phyloP scores from a whole-genome alignment of 1,140 invertebrate genomes.

The Drosophila pachea region DNA sequence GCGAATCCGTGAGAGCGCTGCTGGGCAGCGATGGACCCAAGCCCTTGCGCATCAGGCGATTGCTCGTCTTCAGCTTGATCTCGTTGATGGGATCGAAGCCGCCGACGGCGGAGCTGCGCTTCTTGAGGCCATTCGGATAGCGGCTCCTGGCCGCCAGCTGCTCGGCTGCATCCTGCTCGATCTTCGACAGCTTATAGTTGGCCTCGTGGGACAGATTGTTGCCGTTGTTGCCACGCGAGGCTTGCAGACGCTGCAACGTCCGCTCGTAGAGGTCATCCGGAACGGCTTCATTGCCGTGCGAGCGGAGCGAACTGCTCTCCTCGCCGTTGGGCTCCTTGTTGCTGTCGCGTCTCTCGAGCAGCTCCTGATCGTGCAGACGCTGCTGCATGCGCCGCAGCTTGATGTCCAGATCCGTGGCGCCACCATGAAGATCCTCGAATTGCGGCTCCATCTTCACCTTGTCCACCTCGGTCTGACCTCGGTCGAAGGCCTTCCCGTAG shows the following conservation, averaged over 20 bases:
- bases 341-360: neutral
- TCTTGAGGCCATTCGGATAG: neutral
- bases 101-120: slow-evolving; percentile 38
- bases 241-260: slow-evolving; percentile 22
- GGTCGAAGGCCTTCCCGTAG: slow-evolving; percentile 21
- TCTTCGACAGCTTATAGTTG: slow-evolving; percentile 74
- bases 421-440: neutral
- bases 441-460: slow-evolving; percentile 41
- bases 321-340: neutral
- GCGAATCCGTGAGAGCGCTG: slow-evolving; percentile 42
- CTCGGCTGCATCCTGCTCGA: slow-evolving; percentile 70
- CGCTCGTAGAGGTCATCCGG: slow-evolving; percentile 44
- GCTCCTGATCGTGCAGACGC: slow-evolving; percentile 19
- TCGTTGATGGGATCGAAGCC: slow-evolving; percentile 73
- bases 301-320: neutral
- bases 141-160: slow-evolving; percentile 9
- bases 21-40: slow-evolving; percentile 70
- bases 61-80: slow-evolving; percentile 71
- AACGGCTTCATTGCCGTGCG: slow-evolving; percentile 17
- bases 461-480: slow-evolving; percentile 44
- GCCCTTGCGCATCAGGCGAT: slow-evolving; percentile 61
- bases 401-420: slow-evolving; percentile 19
- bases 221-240: neutral
- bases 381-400: slow-evolving; percentile 37
- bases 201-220: slow-evolving; percentile 71